Evolutionary conservation across 1,140 invertebrate genomes (phyloP), one percentile per base, ranked within the genome.

Genomic region (Aricia agestis): DNA sequence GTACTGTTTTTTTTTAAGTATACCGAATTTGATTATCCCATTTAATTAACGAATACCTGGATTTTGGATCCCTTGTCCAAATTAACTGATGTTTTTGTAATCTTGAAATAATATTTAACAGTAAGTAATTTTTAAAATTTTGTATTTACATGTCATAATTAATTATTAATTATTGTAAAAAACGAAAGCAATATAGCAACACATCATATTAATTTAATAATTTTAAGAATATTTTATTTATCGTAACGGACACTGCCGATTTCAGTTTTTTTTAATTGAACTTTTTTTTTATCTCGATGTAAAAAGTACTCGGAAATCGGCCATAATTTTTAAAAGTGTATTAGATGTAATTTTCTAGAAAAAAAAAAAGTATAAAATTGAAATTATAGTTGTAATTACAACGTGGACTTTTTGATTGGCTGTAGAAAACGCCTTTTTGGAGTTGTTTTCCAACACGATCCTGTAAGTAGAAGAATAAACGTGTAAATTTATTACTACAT

Each of bases 401-500:
- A 52, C 45, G 45, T 52, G 45, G 45, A 52, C 45, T 52, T 83
- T 77, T 73, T 84, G 74, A 74, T 78, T 78, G 80, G 80, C 79
- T 82, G 85, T 85, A 85, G 83, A 78, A 80, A 76, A 72, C 76
- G 78, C 78, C 79, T 82, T 84, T 86, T 82, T 74, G 69, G 65
- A 74, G 63, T 73, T 72, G 77, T 80, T 78, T 80, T 77, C 68
- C 71, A 77, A 82, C 77, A 71, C 78, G 80, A 81, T 82, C 80
- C 79, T 85, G 86, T 87, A 87, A 83, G 86, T 87, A 89, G 84
- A 45, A 67, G 71, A 86, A 81, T 84, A 88, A 84, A 86, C 79
- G 77, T 84, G 82, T 85, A 87, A 89, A 82, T 87, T 87, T 89
- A 89, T 82, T 86, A 87, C 78, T 79, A 78, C 73, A 65, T 69